Evolutionary conservation across 2,113 vertebrate species (phyloP).

Genomic region (Daubentonia madagascariensis): DNA sequence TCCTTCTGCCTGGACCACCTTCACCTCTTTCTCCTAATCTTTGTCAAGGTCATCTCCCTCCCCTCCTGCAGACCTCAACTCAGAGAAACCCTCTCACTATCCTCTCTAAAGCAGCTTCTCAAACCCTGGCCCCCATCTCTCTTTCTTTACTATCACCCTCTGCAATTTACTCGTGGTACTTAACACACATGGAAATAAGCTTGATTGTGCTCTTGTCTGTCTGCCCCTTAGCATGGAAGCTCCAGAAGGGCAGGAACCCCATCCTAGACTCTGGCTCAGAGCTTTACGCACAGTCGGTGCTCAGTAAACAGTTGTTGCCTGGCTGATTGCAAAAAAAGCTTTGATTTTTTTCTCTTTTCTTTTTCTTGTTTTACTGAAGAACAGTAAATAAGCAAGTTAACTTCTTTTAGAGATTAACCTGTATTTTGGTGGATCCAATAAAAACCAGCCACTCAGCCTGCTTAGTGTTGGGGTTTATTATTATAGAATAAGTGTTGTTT

Average conservation of each 20-base stretch:
- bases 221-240: background rate
- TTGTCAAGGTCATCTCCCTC: background rate
- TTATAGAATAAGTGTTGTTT: background rate
- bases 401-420: background rate
- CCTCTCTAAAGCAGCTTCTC: no score
- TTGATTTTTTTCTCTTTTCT: background rate
- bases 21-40: background rate
- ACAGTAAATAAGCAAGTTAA: background rate
- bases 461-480: background rate
- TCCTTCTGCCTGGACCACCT: background rate
- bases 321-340: background rate
- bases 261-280: background rate
- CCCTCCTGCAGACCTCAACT: background rate
- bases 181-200: background rate
- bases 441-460: background rate
- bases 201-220: background rate
- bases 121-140: background rate
- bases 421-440: background rate
- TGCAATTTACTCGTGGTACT: background rate
- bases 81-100: background rate
- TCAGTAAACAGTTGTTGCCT: background rate
- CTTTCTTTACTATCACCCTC: no score
- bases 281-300: background rate
- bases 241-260: no score
- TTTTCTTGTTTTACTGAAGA: background rate